Base-by-base conservation (phyloP, 2,797 vertebrate species). In the Helicolenus hilgendorfi region DNA sequence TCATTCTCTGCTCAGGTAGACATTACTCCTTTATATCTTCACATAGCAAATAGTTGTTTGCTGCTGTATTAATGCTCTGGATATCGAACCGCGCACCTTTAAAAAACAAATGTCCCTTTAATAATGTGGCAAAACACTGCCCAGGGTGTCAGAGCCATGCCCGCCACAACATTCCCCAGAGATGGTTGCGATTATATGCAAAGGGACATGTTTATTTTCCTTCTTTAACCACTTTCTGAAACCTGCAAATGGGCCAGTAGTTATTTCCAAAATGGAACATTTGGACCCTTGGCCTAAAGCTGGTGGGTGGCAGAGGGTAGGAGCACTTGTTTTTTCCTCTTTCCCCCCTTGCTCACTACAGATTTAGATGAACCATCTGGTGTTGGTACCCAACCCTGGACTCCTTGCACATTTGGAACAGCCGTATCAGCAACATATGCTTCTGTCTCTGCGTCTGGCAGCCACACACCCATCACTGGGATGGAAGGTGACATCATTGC, bases 311-410 rank as follows among this genome's bases (percentile, higher is more conserved):
- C 69, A 82, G 80, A 77, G 79, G 67, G 75, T 60, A 79, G 79
- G 81, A 85, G 56, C 59, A 41, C 77, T 85, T 91, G 83, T 84
- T 89, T 89, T 84, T 81, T 87, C 80, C 80, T 87, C 74, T 36
- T 59, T 33, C 4, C 85, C 73, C 64, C 55, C 29, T 64, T 74
- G 62, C 76, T 81, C 85, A 80, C 89, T 64, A 84, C 86, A 93
- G 72, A 94, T 93, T 95, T 94, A 94, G 93, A 94, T 89, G 81
- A 94, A 94, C 95, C 96, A 96, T 96, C 95, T 97, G 96, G 91
- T 91, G 91, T 78, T 83, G 84, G 85, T 88, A 63, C 67, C 89
- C 76, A 87, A 93, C 88, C 84, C 86, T 89, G 89, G 87, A 91
- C 86, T 91, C 81, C 83, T 92, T 86, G 69, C 92, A 94, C 90